phyloP scores from a whole-genome alignment of 2,888 invertebrate genomes.

The Elysia crispata region DNA sequence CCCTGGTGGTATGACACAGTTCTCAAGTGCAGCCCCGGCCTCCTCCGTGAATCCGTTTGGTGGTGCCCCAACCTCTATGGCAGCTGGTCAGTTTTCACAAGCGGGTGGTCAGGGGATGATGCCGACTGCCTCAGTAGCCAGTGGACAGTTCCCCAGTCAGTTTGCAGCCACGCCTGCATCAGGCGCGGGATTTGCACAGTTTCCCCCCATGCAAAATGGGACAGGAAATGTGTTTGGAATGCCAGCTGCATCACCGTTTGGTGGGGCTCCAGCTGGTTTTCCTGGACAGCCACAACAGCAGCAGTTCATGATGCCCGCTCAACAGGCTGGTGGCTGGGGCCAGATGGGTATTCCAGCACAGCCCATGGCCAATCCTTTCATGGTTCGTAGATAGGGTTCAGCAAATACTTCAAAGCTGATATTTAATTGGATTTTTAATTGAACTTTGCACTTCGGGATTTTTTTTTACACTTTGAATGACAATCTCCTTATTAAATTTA shows the following conservation, averaged over 20 bases:
- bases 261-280: slow-evolving; percentile 33
- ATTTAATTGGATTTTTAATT: too few species aligned
- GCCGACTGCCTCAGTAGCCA: neutral
- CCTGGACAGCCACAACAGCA: slow-evolving; percentile 36
- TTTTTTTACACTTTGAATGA: neutral
- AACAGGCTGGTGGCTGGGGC: slow-evolving; percentile 48
- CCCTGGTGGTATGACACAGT: slow-evolving; percentile 31
- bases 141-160: slow-evolving; percentile 43
- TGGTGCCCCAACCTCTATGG: slow-evolving; percentile 6
- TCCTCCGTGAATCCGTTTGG: slow-evolving; percentile 61
- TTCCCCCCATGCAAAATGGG: slow-evolving; percentile 62
- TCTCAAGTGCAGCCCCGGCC: slow-evolving; percentile 30
- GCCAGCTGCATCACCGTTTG: slow-evolving; percentile 23
- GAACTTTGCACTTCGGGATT: too few species aligned
- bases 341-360: slow-evolving; percentile 28
- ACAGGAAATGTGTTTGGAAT: slow-evolving; percentile 54
- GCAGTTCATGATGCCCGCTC: slow-evolving; percentile 53
- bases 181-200: slow-evolving; percentile 53
- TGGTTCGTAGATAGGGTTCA: slow-evolving; percentile 62
- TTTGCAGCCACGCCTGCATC: slow-evolving; percentile 43
- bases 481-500: neutral
- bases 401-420: too few species aligned
- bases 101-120: slow-evolving; percentile 6
- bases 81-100: slow-evolving; percentile 9
- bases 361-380: slow-evolving; percentile 67